Evolutionary conservation across 2,888 invertebrate species (phyloP).

Genomic region (Koerneria pararmatus): DNA sequence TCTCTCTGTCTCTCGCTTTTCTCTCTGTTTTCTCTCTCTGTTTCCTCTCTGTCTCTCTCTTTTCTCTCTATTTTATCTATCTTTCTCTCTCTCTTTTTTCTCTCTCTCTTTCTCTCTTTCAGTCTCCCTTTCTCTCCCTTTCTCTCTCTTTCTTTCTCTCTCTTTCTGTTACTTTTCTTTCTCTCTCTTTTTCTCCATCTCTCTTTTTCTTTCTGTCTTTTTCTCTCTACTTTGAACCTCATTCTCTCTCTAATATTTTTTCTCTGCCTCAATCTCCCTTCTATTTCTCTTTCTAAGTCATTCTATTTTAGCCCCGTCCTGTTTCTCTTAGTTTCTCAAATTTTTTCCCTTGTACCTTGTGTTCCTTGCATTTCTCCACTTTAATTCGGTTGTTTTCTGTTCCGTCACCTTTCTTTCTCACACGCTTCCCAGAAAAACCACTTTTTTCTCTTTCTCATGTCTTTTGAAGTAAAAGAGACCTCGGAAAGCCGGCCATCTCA

Average conservation of each 20-base stretch:
- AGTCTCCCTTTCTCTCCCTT: not conserved
- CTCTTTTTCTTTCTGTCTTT: not conserved
- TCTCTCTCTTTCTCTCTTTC: not conserved
- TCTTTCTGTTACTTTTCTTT: not conserved
- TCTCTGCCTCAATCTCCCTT: not conserved
- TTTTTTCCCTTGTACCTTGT: too few species aligned
- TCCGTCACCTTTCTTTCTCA: too few species aligned
- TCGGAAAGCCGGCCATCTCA: too few species aligned
- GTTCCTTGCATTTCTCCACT: too few species aligned
- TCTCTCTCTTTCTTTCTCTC: not conserved
- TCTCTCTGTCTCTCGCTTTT: too few species aligned
- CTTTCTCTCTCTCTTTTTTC: not conserved
- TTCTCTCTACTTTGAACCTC: not conserved
- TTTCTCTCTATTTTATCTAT: not conserved
- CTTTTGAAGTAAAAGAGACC: too few species aligned
- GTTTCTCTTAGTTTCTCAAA: too few species aligned
- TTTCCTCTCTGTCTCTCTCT: not conserved
- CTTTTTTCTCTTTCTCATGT: too few species aligned
- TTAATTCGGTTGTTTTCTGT: too few species aligned
- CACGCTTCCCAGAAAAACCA: too few species aligned
- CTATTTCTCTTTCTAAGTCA: too few species aligned
- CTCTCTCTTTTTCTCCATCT: not conserved
- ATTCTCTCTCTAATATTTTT: not conserved
- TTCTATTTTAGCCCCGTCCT: too few species aligned
- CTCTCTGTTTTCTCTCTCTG: not conserved